Base-by-base conservation (phyloP, 2,113 vertebrate species). In the Laterallus jamaicensis region DNA sequence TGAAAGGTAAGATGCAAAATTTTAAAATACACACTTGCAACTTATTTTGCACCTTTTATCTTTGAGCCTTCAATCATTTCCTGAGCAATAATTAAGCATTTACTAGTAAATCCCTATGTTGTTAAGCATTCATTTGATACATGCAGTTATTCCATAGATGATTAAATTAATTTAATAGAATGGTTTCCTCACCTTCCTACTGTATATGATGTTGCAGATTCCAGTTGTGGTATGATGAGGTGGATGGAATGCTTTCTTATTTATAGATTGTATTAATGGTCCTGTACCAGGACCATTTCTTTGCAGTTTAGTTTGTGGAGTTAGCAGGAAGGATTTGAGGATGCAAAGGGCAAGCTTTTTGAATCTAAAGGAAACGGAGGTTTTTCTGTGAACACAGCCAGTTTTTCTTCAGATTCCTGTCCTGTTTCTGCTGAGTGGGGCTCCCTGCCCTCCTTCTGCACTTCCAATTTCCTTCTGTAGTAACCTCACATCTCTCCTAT, bases 1-100 rank as follows among this genome's bases (percentile, higher is more conserved):
- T 81, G 98, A 98, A 96, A 98, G 98, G 98, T 99, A 96, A 86
- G 95, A 58, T 76, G 59, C 12, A 50, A 77, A 75, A 49, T 62
- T 85, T 32, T 68, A 24, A 75, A 84, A n/a, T 54, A 31, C 4
- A 54, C 15, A 2, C 31, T 93, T 82, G 21, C 16, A 85, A 6
- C 52, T 82, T 80, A 37, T 93, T 26, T 73, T 64, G 15, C 8
- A 44, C 29, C 13, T 91, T 84, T 92, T 28, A 7, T 81, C 64
- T 67, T 70, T 42, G 16, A 84, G 17, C 22, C n/a, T n/a, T 93
- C 42, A 25, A 2, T 77, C 90, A 54, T 49, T 78, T 92, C 78
- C 32, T 83, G 26, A 75, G 32, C 35, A 59, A 21, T 82, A 91
- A 73, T 78, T 35, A 54, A 49, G 18, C 28, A 21, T 12, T 73